Evolutionary conservation across 1,140 invertebrate genomes (phyloP).

Genomic region (Solenopsis fugax): DNA sequence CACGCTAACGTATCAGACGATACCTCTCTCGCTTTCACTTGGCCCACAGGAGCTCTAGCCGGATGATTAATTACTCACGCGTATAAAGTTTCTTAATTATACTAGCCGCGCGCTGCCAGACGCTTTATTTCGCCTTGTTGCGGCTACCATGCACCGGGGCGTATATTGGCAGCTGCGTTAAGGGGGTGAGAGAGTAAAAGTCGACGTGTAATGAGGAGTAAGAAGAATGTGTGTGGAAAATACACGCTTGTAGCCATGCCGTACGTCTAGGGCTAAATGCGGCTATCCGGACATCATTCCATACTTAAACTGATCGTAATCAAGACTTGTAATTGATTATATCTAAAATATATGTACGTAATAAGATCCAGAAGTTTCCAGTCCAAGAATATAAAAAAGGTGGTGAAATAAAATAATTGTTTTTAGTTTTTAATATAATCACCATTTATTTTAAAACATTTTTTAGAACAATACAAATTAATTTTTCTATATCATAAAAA

Average conservation of each 20-base stretch:
- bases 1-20: slow-evolving; percentile 32
- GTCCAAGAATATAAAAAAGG: neutral
- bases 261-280: neutral
- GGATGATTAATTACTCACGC: slow-evolving; percentile 52
- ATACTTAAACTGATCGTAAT: slow-evolving; percentile 12
- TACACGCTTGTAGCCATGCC: neutral
- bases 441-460: neutral
- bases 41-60: neutral
- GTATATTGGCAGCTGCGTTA: slow-evolving; percentile 22
- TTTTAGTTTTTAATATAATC: neutral
- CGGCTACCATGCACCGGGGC: neutral
- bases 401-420: neutral
- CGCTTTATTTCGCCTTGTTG: slow-evolving; percentile 44
- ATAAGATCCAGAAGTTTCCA: neutral
- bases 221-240: slow-evolving; percentile 11
- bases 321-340: neutral
- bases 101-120: neutral
- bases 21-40: slow-evolving; percentile 54
- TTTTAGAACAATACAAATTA: neutral
- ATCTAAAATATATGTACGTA: neutral
- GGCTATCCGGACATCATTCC: neutral
- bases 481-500: neutral
- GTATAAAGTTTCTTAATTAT: slow-evolving; percentile 62
- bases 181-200: slow-evolving; percentile 27
- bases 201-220: slow-evolving; percentile 14